Evolutionary conservation across 2,888 invertebrate genomes (phyloP).

Genomic region (Nowickia ferox): DNA sequence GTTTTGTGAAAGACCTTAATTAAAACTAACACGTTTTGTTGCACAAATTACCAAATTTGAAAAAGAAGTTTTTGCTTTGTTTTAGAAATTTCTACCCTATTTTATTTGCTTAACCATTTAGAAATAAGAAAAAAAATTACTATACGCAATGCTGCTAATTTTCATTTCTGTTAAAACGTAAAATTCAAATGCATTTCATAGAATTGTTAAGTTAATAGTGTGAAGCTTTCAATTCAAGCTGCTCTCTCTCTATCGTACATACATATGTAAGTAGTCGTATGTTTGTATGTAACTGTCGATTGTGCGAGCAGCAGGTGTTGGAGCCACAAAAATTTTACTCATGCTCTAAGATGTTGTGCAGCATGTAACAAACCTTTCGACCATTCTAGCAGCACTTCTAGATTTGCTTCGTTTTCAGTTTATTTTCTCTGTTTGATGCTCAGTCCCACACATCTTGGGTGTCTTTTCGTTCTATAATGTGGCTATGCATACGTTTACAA

Average conservation of each 20-base stretch:
- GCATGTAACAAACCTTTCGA: slow-evolving; percentile 58
- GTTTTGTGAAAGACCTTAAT: slow-evolving; percentile 59
- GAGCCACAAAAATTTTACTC: slow-evolving; percentile 76
- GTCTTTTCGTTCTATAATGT: slow-evolving; percentile 34
- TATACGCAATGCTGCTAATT: slow-evolving; percentile 65
- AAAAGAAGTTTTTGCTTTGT: slow-evolving; percentile 29
- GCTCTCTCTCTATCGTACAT: no score
- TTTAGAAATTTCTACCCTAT: slow-evolving; percentile 22
- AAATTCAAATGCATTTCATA: slow-evolving; percentile 66
- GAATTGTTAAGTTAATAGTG: slow-evolving; percentile 54
- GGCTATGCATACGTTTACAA: slow-evolving; percentile 35
- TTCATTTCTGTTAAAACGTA: slow-evolving; percentile 50
- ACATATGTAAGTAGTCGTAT: no score
- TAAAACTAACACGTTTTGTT: slow-evolving; percentile 72
- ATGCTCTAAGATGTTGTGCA: neutral
- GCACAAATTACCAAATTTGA: slow-evolving; percentile 70
- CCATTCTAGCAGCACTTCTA: slow-evolving; percentile 62
- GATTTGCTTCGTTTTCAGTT: slow-evolving; percentile 39
- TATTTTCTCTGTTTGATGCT: slow-evolving; percentile 22
- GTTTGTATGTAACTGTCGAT: slow-evolving; percentile 1
- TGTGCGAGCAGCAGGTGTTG: slow-evolving; percentile 77
- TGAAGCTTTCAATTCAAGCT: neutral
- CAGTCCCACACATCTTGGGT: slow-evolving; percentile 39
- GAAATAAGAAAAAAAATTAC: slow-evolving; percentile 24
- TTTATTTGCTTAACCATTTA: slow-evolving; percentile 28